These are phyloP conservation scores for Meriones unguiculatus DNA, from an alignment of 2,113 vertebrate genomes.

Conservation along the genomic window DNA sequence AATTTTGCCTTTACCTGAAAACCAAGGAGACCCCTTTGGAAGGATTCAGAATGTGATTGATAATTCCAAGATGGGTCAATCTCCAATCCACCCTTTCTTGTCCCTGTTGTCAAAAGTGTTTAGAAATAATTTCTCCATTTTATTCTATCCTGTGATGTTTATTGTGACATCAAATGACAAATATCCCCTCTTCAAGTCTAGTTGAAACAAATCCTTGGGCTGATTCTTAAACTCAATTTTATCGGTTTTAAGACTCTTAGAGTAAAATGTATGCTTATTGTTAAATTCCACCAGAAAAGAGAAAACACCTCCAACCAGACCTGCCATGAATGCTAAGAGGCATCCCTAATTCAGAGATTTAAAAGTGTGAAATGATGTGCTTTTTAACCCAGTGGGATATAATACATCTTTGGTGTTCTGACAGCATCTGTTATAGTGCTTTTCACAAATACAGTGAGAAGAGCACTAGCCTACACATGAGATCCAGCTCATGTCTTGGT, in stretches of 20 bases:
- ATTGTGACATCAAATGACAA: conserved; percentile 25
- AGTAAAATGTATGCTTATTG: background rate
- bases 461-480: conserved; percentile 1
- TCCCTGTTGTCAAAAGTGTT: conserved; percentile 19
- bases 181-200: background rate
- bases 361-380: background rate
- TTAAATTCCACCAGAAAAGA: background rate
- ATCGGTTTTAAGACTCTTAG: background rate
- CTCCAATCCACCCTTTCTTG: background rate
- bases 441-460: background rate
- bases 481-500: background rate
- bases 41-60: background rate
- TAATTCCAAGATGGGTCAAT: background rate
- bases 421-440: background rate
- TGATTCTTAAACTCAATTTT: conserved; percentile 13
- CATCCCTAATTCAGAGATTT: background rate
- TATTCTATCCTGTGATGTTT: background rate
- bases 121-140: background rate
- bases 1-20: background rate
- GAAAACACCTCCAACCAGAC: background rate
- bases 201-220: background rate
- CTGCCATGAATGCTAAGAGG: background rate
- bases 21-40: background rate
- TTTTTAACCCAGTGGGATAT: background rate
- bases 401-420: background rate